phyloP scores from a whole-genome alignment of 2,888 invertebrate species.

The Leucozona laternaria region DNA sequence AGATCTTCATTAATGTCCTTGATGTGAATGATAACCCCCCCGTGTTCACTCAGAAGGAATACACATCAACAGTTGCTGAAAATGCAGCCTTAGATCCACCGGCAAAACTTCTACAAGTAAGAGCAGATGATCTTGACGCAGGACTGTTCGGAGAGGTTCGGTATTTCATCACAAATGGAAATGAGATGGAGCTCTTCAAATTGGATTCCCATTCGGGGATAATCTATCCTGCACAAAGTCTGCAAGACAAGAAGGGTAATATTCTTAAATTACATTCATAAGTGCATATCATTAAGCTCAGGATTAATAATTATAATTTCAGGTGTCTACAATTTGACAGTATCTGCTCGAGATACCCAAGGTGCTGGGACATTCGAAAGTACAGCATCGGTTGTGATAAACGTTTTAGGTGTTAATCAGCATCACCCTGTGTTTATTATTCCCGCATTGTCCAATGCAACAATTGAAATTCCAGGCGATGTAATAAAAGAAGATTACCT shows the following conservation, averaged over 20 bases:
- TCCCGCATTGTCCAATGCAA: conserved; percentile 90
- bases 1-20: conserved; percentile 90
- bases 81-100: conserved; percentile 92
- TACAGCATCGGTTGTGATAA: conserved; percentile 89
- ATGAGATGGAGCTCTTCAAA: conserved; percentile 88
- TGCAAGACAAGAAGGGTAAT: conserved; percentile 86
- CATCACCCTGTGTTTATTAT: conserved; percentile 92
- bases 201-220: conserved; percentile 92
- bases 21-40: conserved; percentile 97
- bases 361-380: conserved; percentile 88
- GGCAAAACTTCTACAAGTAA: conserved; percentile 89
- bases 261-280: background rate
- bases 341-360: conserved; percentile 91
- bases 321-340: conserved; percentile 86
- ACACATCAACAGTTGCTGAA: conserved; percentile 92
- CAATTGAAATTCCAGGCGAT: conserved; percentile 93
- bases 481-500: conserved; percentile 90
- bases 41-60: conserved; percentile 90
- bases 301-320: background rate
- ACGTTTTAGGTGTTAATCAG: conserved; percentile 91
- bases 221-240: conserved; percentile 90
- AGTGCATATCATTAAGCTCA: background rate
- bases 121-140: conserved; percentile 92
- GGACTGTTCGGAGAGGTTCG: conserved; percentile 90
- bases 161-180: conserved; percentile 89